These are phyloP conservation scores for Parnassius smintheus DNA, from an alignment of 2,888 invertebrate species.

Conservation along the genomic window DNA sequence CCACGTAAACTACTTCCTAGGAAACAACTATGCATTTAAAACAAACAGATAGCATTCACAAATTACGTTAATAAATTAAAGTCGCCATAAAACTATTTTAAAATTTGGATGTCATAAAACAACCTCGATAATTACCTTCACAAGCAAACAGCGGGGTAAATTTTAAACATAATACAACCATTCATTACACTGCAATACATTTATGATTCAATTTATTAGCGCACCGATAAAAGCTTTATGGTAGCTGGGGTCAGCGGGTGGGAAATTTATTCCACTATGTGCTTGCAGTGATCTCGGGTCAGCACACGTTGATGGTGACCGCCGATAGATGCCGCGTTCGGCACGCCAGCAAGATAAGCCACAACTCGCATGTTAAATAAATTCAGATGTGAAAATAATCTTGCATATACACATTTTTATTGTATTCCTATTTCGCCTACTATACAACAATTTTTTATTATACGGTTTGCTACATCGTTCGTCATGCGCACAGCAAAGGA, in stretches of 20 bases:
- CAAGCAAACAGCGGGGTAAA: conserved; percentile 24
- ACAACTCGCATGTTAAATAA: conserved; percentile 14
- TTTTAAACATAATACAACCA: conserved; percentile 23
- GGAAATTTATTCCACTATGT: background rate
- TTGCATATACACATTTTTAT: background rate
- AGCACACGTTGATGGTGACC: background rate
- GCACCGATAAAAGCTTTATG: conserved; percentile 20
- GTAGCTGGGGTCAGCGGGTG: background rate
- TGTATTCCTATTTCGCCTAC: too few species aligned
- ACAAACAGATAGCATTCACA: conserved; percentile 15
- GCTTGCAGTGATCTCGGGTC: background rate
- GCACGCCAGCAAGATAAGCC: background rate
- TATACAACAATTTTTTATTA: too few species aligned
- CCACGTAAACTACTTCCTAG: too few species aligned
- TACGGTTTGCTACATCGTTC: too few species aligned
- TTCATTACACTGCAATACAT: conserved; percentile 21
- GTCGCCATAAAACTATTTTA: conserved; percentile 15
- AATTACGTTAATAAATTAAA: conserved; percentile 16
- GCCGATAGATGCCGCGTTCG: conserved; percentile 6
- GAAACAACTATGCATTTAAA: background rate
- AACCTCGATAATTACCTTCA: conserved; percentile 21
- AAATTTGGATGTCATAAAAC: background rate
- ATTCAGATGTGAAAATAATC: conserved; percentile 4
- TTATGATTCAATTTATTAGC: conserved; percentile 23
- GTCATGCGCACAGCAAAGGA: too few species aligned